phyloP scores from a whole-genome alignment of 1,140 invertebrate genomes.

The Wiebesia pumilae region DNA sequence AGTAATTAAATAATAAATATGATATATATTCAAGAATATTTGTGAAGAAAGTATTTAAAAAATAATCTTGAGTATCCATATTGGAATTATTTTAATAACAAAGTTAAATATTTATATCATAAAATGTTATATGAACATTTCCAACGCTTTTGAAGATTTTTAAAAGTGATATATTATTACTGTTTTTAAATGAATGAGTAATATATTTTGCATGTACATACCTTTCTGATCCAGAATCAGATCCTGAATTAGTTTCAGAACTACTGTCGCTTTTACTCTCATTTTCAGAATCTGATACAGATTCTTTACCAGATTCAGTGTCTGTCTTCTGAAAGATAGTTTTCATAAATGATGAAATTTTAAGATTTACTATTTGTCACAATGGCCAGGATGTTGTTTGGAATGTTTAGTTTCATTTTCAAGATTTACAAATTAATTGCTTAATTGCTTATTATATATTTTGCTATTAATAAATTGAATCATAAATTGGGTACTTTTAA shows the following conservation, averaged over 20 bases:
- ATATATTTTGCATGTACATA: conserved; percentile 62
- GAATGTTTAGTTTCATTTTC: conserved; percentile 54
- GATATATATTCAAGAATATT: neutral
- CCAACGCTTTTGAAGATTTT: too few species aligned
- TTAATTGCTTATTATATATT: too few species aligned
- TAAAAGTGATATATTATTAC: too few species aligned
- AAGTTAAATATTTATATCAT: too few species aligned
- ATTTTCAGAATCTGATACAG: conserved; percentile 80
- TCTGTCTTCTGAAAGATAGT: conserved; percentile 77
- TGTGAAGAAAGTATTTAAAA: neutral
- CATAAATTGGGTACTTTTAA: neutral
- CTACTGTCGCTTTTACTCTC: conserved; percentile 80
- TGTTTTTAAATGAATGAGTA: too few species aligned
- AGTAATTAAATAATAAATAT: neutral
- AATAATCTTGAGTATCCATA: neutral
- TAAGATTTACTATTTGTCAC: conserved; percentile 30
- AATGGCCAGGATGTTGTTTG: conserved; percentile 61
- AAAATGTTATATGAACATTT: too few species aligned
- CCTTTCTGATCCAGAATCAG: conserved; percentile 79
- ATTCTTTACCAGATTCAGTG: conserved; percentile 80
- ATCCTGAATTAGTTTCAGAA: conserved; percentile 76
- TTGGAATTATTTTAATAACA: conserved; percentile 20
- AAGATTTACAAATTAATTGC: neutral
- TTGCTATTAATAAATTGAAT: neutral
- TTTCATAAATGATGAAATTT: conserved; percentile 43